Base-by-base conservation (phyloP, 2,797 vertebrate species). In the Falco concolor region DNA sequence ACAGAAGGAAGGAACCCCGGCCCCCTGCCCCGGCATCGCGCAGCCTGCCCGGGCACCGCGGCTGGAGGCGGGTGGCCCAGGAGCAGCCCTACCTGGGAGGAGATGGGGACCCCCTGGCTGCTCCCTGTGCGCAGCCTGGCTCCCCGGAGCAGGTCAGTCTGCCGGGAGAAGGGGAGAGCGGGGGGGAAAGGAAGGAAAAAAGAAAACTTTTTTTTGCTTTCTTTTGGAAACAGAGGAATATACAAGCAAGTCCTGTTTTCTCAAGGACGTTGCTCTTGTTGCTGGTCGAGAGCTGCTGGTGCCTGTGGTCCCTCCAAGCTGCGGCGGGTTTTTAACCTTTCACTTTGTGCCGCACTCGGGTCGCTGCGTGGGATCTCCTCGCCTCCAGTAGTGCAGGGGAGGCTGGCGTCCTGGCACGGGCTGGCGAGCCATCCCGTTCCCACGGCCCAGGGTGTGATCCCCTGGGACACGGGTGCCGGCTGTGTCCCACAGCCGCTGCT, bases 41-140 rank as follows among this genome's bases (percentile, higher is more conserved):
- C 34, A 12, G n/a, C 81, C 61, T 52, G 50, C 54, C 36, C 0
- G 0, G 42, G n/a, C n/a, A 57, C 1, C 0, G 42, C 0, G 5
- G 34, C 18, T 40, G 64, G 47, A 64, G 49, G 7, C 5, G 5
- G 27, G 45, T 9, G 9, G 22, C 40, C 52, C 2, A 8, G 9
- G 63, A 63, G 45, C 57, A 70, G 57, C 70, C 14, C 30, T 42
- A 4, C 28, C 30, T 60, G 77, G 65, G 40, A 54, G 47, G 59
- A 65, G 52, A 61, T 50, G n/a, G 32, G 28, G 60, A n/a, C 8
- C 9, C 30, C 12, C 10, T 38, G 40, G 32, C 5, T 42, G 45
- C n/a, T 64, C 49, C 36, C 1, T 8, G 45, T 56, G 64, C 73
- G 4, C 24, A 21, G 18, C 9, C 34, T 34, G 34, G 49, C 30